A percentile compares a stretch with the other conserved stretches of the same genome.
Evolutionary conservation across 2,888 invertebrate species (phyloP).

Genomic region (Aromia moschata): DNA sequence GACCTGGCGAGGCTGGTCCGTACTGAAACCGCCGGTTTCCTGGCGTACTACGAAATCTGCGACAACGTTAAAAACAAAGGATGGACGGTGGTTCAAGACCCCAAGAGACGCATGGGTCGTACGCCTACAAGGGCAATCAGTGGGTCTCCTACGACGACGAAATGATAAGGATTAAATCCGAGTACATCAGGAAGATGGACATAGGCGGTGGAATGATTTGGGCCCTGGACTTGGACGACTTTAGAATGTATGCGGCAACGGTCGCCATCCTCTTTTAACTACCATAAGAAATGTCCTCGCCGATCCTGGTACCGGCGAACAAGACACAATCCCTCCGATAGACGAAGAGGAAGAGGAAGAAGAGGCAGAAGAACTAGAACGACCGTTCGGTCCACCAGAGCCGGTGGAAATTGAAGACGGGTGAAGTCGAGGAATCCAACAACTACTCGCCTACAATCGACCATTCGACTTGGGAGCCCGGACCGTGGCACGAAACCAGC

Average conservation of each 20-base stretch:
- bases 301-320: constrained; percentile 57
- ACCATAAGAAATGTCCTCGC: constrained; percentile 79
- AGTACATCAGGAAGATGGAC: constrained; percentile 78
- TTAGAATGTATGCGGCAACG: constrained; percentile 81
- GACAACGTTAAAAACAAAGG: constrained; percentile 79
- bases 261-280: constrained; percentile 80
- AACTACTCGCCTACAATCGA: constrained; percentile 33
- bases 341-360: constrained; percentile 30
- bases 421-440: constrained; percentile 16
- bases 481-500: constrained; percentile 27
- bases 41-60: constrained; percentile 92
- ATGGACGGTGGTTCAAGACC: constrained; percentile 84
- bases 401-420: constrained; percentile 39
- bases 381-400: constrained; percentile 32
- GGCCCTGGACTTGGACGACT: constrained; percentile 91
- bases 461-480: constrained; percentile 34
- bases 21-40: constrained; percentile 84
- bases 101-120: constrained; percentile 82
- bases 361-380: neutral
- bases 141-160: constrained; percentile 91
- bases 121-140: constrained; percentile 85
- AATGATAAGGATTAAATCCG: constrained; percentile 81
- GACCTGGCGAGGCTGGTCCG: constrained; percentile 85
- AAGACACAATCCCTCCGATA: constrained; percentile 41
- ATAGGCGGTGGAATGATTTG: constrained; percentile 91